phyloP scores from a whole-genome alignment of 2,888 invertebrate genomes.

The Ashinkailepas kermadecensis region DNA sequence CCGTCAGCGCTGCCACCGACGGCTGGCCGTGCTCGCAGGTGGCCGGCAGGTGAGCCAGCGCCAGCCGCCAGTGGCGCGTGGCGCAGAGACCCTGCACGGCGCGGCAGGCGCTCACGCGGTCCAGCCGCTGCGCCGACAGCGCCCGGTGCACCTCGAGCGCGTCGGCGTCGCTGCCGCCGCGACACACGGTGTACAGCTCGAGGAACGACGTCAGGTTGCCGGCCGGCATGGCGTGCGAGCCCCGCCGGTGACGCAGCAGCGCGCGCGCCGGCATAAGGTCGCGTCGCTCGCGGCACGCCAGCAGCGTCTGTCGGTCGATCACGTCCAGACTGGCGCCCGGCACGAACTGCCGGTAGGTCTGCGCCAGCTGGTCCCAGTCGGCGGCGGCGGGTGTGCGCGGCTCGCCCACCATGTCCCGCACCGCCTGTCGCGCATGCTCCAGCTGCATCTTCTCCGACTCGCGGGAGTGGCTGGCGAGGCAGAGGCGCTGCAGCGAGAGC shows the following conservation, averaged over 20 bases:
- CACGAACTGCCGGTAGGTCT: not conserved
- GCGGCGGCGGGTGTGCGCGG: not conserved
- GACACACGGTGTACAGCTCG: not conserved
- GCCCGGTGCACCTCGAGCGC: conserved; percentile 12
- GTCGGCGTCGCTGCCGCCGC: conserved; percentile 15
- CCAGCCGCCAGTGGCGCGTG: conserved; percentile 9
- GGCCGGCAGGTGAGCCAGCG: not conserved
- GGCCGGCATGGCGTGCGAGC: not conserved
- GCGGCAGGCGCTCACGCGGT: not conserved
- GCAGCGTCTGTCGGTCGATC: not conserved
- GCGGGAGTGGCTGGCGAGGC: not conserved
- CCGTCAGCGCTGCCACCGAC: conserved; percentile 45
- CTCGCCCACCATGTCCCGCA: not conserved
- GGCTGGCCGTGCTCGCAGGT: not conserved
- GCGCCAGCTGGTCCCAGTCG: not conserved
- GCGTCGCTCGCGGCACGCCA: not conserved
- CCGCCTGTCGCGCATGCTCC: not conserved
- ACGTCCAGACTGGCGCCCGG: not conserved
- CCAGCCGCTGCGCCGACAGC: conserved; percentile 16
- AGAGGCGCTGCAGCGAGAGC: not conserved
- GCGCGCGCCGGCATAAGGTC: not conserved
- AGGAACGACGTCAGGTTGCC: not conserved
- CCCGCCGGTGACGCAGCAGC: not conserved
- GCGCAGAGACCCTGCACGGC: not conserved
- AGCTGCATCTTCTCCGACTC: not conserved